Evolutionary conservation across 2,888 invertebrate genomes (phyloP).

Genomic region (Nomada flava): DNA sequence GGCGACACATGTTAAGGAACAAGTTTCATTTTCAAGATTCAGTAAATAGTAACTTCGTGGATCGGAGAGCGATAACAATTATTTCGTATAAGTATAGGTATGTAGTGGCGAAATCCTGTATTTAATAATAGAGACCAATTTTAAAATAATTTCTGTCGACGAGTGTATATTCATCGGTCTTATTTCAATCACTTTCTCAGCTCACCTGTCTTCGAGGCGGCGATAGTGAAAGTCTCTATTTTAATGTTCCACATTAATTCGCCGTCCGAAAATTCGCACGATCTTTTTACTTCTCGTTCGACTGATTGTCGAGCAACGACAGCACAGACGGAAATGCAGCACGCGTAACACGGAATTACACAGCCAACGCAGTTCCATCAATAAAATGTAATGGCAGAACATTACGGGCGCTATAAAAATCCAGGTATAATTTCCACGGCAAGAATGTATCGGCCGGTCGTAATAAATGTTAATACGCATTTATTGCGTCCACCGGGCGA

Average conservation of each 20-base stretch:
- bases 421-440: not conserved
- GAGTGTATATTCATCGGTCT: not conserved
- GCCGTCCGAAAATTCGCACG: not conserved
- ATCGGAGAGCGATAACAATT: too few species aligned
- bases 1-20: too few species aligned
- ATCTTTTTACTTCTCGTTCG: not conserved
- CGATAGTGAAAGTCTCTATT: not conserved
- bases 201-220: not conserved
- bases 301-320: not conserved
- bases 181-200: not conserved
- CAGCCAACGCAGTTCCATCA: not conserved
- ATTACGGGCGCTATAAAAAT: not conserved
- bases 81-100: too few species aligned
- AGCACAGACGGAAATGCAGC: not conserved
- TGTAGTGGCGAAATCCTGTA: too few species aligned
- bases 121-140: not conserved
- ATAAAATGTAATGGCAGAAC: constrained; percentile 6
- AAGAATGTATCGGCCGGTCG: constrained; percentile 7
- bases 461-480: constrained; percentile 57
- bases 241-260: not conserved
- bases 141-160: not conserved
- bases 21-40: too few species aligned
- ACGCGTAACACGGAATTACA: not conserved
- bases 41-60: too few species aligned
- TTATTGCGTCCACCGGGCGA: constrained; percentile 51